Conservation (phyloP, 2,888 invertebrate genomes). For the Gastracanthus pulcherrimus region DNA sequence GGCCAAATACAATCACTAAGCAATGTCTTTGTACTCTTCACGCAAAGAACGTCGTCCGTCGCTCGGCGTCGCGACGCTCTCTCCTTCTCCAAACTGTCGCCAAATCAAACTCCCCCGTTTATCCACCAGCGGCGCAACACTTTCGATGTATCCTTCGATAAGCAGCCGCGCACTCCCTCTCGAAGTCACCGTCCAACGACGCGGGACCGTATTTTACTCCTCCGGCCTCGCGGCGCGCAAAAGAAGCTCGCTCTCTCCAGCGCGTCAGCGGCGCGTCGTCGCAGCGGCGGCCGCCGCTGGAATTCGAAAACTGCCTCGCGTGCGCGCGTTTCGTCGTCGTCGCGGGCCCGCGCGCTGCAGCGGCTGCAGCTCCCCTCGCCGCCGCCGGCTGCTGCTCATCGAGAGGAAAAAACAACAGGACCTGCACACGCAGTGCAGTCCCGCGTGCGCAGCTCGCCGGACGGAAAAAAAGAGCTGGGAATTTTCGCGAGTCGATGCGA, state of each 20-base stretch:
- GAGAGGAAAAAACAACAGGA: not conserved
- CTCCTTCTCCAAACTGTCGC: no score
- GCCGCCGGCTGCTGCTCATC: conserved; percentile 45
- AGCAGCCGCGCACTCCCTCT: no score
- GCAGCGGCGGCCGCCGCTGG: not conserved
- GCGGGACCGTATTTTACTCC: not conserved
- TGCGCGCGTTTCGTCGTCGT: conserved; percentile 57
- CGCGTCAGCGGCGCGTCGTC: conserved; percentile 13
- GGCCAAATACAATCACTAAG: not conserved
- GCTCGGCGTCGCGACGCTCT: not conserved
- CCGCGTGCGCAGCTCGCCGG: no score
- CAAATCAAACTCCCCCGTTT: no score
- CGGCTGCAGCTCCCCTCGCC: conserved; percentile 34
- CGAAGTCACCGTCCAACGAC: no score
- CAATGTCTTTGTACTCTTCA: no score
- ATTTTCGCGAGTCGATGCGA: no score
- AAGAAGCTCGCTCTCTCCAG: not conserved
- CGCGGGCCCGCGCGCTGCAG: conserved; percentile 11
- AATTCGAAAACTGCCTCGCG: conserved; percentile 34
- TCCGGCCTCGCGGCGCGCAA: not conserved
- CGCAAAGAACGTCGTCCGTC: not conserved
- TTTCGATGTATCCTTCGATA: no score
- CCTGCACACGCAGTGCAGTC: not conserved
- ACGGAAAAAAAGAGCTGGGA: no score
- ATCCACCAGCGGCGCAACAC: no score